These are phyloP conservation scores for Ptychobarbus kaznakovi DNA, from an alignment of 2,797 vertebrate species.

Conservation along the genomic window DNA sequence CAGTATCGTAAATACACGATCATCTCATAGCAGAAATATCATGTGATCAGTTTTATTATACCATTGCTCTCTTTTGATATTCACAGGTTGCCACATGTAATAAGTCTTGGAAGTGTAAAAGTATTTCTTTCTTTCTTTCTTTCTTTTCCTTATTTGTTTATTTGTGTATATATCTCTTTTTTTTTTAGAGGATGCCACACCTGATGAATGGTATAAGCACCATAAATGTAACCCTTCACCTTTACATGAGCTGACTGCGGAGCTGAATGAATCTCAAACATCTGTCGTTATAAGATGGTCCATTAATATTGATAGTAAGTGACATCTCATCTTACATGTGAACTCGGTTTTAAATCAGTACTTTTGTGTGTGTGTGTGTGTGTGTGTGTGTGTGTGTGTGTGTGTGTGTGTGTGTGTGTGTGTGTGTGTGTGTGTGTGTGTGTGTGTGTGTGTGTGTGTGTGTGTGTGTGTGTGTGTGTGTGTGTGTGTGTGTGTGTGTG, in stretches of 20 bases:
- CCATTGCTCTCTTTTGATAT: background rate
- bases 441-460: too few species aligned
- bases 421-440: too few species aligned
- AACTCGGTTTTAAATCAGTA: too few species aligned
- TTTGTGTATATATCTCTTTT: background rate
- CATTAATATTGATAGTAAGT: conserved; percentile 79
- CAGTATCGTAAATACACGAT: conserved; percentile 30
- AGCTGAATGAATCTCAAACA: background rate
- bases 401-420: too few species aligned
- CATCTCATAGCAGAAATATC: background rate
- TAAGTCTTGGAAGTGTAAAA: conserved; percentile 12
- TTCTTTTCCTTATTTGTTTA: background rate
- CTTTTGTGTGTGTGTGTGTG: too few species aligned
- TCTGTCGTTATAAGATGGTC: conserved; percentile 81
- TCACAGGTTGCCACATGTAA: conserved; percentile 18
- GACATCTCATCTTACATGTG: background rate
- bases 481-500: too few species aligned
- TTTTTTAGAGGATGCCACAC: conserved; percentile 44
- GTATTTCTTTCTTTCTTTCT: background rate
- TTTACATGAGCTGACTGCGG: conserved; percentile 61
- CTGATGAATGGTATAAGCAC: rapidly evolving
- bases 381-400: too few species aligned
- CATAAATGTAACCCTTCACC: conserved; percentile 64
- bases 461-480: too few species aligned
- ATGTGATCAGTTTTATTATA: background rate